Base-by-base conservation (phyloP, 2,797 vertebrate species). In the Pempheris klunzingeri region DNA sequence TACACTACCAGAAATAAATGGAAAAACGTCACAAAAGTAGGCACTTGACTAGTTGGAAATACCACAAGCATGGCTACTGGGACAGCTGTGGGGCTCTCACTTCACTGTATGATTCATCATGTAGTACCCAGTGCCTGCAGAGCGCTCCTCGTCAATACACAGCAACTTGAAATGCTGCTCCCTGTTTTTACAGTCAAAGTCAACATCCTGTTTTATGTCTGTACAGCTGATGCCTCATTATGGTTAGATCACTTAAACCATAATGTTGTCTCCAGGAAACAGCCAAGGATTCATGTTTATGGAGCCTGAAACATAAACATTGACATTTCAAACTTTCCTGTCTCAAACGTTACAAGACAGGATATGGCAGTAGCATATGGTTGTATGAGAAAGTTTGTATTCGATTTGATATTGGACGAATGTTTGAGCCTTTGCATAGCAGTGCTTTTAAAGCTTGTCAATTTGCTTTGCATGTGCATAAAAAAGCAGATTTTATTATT, bases 221-320 rank as follows among this genome's bases (percentile, higher is more conserved):
- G 91, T 85, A 62, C 75, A 88, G 87, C 90, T 82, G 86, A 92
- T 53, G 88, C 81, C 89, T 91, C 88, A 92, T 94, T 92, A 93
- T 91, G 90, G 88, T 92, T 87, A 84, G 90, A 93, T 94, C 92
- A 94, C 90, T 92, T 92, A 92, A 92, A 91, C 89, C 79, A 71
- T 92, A 91, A 92, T 91, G 89, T 86, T 92, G 91, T 92, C 89
- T 91, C 67, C 84, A 87, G 85, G 86, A 91, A 83, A 84, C 79
- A 88, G 84, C 38, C 57, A 44, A 86, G 84, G 75, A 83, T 90
- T 82, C 74, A 65, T 89, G 87, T 92, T 91, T 84, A 86, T 87
- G 78, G 76, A 83, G 86, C 73, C 86, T 81, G 59, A 81, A 87
- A 88, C 90, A 92, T 91, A 89, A 90, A 93, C 90, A 93, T 91